Evolutionary conservation across 2,113 vertebrate genomes (phyloP), one percentile per base, ranked within the genome.

Genomic region (Mormyrus iriodes): DNA sequence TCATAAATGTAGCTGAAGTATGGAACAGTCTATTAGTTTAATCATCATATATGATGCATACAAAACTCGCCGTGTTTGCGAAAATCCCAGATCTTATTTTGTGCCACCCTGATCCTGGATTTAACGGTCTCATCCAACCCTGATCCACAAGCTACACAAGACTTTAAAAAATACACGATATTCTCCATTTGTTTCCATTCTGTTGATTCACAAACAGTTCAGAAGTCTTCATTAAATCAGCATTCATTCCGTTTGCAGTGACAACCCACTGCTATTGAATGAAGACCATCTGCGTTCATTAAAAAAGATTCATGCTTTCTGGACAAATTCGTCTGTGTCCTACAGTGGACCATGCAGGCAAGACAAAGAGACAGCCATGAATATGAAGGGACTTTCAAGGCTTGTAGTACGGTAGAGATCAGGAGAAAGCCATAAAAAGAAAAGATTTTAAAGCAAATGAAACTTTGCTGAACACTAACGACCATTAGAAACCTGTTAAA

Each of bases 291-390:
- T 82, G 39, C 44, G 39, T 21, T 0, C 39, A 9, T 82, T 82
- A 42, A 82, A 82, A 82, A 82, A 44, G 27, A 79, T 82, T 82
- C 76, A 82, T 19, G 76, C 76, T 44, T 82, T 82, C 39, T 82
- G 31, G 76, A 35, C 76, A 27, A 61, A 61, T 44, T 21, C 76
- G 6, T 82, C 73, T 1, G 39, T 21, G 19, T 21, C 35, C 15
- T 8, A 44, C 31, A 82, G 76, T 42, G 42, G 76, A 17, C 76
- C 13, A 19, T 42, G 31, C 9, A 21, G 19, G 15, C 76, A 82
- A 44, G 7, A 6, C 39, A 82, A 82, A 44, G 42, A 44, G 39
- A 82, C 35, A 82, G 15, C 19, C 15, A 82, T 82, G 19, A 42
- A 42, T 17, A 39, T 82, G 35, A 79, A 8, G 15, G 31, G 44